Evolutionary conservation across 2,888 invertebrate species (phyloP).

Genomic region (Meghimatium bilineatum): DNA sequence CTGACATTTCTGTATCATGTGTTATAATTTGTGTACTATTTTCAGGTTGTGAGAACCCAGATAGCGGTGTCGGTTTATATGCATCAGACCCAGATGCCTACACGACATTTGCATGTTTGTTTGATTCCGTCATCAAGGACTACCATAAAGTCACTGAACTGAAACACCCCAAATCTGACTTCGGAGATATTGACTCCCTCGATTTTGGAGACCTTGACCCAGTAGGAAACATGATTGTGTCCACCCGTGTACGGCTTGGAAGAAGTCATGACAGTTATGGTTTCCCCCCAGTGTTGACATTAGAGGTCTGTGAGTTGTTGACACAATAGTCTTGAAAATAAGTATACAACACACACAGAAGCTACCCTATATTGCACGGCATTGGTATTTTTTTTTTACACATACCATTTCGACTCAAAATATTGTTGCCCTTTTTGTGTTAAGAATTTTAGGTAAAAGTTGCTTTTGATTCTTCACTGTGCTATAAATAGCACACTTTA

Average conservation of each 20-base stretch:
- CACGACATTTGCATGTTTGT: constrained; percentile 92
- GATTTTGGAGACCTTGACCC: constrained; percentile 79
- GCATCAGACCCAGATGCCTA: constrained; percentile 98
- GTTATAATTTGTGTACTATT: no score
- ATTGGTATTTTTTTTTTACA: no score
- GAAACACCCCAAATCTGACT: constrained; percentile 91
- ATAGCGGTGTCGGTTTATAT: constrained; percentile 84
- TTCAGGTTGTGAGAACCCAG: constrained; percentile 56
- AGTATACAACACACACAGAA: no score
- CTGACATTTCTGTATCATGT: no score
- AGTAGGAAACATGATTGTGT: constrained; percentile 58
- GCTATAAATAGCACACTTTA: no score
- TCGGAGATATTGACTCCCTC: constrained; percentile 91
- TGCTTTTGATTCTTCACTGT: no score
- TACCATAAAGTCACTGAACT: constrained; percentile 59
- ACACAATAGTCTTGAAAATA: no score
- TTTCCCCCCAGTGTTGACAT: constrained; percentile 85
- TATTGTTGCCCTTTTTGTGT: no score
- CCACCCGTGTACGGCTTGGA: constrained; percentile 66
- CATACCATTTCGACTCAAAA: no score
- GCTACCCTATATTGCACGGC: no score
- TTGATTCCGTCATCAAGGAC: constrained; percentile 93
- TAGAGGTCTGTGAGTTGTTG: constrained; percentile 47
- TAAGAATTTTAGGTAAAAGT: no score
- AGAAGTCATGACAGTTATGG: constrained; percentile 63